Evolutionary conservation across 2,888 invertebrate species (phyloP).

Genomic region (Acrocera orbiculus): DNA sequence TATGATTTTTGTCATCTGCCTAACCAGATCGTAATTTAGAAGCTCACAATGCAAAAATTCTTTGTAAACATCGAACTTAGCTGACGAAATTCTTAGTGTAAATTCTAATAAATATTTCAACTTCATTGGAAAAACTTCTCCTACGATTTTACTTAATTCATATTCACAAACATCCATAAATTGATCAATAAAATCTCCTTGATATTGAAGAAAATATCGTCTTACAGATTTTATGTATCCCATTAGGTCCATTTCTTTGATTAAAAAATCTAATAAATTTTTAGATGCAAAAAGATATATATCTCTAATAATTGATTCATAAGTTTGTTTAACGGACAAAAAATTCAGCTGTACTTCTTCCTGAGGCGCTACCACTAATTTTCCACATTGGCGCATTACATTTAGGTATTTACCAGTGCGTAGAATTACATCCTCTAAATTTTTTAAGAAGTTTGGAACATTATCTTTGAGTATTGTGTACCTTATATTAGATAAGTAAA

Average conservation of each 20-base stretch:
- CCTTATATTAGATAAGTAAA: slow-evolving; percentile 10
- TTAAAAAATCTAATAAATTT: slow-evolving; percentile 65
- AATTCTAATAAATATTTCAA: slow-evolving; percentile 80
- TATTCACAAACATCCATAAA: slow-evolving; percentile 91
- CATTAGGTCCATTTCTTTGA: slow-evolving; percentile 84
- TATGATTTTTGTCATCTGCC: slow-evolving; percentile 82
- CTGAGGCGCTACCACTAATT: slow-evolving; percentile 35
- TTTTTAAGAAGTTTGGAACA: slow-evolving; percentile 74
- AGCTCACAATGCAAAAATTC: slow-evolving; percentile 83
- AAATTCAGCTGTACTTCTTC: slow-evolving; percentile 35
- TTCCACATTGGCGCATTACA: slow-evolving; percentile 88
- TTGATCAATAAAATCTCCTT: slow-evolving; percentile 86
- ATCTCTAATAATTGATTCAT: slow-evolving; percentile 58
- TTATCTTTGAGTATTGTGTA: slow-evolving; percentile 69
- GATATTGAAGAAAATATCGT: slow-evolving; percentile 79
- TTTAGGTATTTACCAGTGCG: slow-evolving; percentile 94
- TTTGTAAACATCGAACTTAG: slow-evolving; percentile 83
- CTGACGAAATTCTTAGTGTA: slow-evolving; percentile 73
- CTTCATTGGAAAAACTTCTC: slow-evolving; percentile 73
- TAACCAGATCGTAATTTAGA: slow-evolving; percentile 72
- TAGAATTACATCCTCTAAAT: slow-evolving; percentile 73
- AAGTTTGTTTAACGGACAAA: slow-evolving; percentile 42
- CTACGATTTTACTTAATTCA: slow-evolving; percentile 77
- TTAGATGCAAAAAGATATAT: slow-evolving; percentile 86
- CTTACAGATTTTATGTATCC: slow-evolving; percentile 71